These are phyloP conservation scores for Agonum fuliginosum DNA, from an alignment of 2,888 invertebrate species.

Conservation along the genomic window DNA sequence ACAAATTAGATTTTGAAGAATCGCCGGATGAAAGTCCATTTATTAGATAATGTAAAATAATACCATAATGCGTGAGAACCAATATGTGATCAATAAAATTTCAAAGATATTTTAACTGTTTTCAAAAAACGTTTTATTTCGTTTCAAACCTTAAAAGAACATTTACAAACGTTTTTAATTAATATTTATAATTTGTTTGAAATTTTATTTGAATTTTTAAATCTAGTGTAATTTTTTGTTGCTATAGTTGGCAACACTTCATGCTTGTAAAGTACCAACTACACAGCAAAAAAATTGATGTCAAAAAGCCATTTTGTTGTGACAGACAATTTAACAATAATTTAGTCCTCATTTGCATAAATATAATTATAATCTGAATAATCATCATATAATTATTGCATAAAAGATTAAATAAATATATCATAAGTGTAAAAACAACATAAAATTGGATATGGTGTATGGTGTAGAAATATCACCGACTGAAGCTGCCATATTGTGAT, in stretches of 20 bases:
- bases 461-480: background rate
- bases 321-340: background rate
- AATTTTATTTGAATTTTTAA: no score
- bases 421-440: background rate
- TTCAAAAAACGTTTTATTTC: conserved; percentile 54
- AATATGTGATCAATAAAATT: conserved; percentile 58
- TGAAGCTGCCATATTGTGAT: conserved; percentile 56
- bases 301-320: background rate
- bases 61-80: conserved; percentile 56
- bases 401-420: background rate
- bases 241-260: conserved; percentile 49
- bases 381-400: background rate
- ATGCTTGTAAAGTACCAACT: conserved; percentile 51
- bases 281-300: conserved; percentile 42
- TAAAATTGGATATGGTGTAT: background rate
- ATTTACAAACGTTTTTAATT: no score
- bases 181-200: no score
- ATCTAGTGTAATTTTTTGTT: background rate
- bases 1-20: conserved; percentile 38
- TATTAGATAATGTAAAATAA: conserved; percentile 51
- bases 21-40: conserved; percentile 36
- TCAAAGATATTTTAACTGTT: conserved; percentile 59
- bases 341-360: background rate
- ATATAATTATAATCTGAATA: background rate
- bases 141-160: background rate